These are phyloP conservation scores for Pygoscelis antarcticus DNA, from an alignment of 2,113 vertebrate genomes.

Conservation along the genomic window DNA sequence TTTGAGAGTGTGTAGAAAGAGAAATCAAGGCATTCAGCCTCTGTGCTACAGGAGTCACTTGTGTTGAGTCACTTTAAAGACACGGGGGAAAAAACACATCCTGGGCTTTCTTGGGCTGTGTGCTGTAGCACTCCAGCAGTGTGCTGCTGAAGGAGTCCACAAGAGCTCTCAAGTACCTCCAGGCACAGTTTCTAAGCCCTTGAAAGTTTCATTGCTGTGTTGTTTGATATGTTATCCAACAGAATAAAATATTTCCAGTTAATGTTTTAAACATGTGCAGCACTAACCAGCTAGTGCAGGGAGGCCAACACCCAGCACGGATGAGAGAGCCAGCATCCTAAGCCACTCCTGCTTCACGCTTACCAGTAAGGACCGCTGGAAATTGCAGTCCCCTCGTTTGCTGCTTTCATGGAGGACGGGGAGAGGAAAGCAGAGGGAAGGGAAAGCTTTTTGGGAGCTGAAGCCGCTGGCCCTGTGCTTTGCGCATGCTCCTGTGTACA, in stretches of 20 bases:
- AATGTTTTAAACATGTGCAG: conserved; percentile 61
- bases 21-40: background rate
- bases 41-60: background rate
- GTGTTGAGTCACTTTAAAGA: background rate
- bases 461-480: background rate
- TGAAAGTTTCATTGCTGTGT: conserved; percentile 41
- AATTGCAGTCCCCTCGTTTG: background rate
- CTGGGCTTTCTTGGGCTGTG: background rate
- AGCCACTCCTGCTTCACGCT: background rate
- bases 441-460: background rate
- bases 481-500: accelerated
- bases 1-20: background rate
- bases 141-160: background rate
- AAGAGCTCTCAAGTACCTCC: conserved; percentile 5
- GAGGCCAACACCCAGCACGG: background rate
- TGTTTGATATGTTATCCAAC: conserved; percentile 63
- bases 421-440: background rate
- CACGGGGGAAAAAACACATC: background rate
- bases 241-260: conserved; percentile 61
- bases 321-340: background rate
- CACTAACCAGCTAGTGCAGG: background rate
- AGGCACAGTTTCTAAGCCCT: conserved; percentile 32
- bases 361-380: accelerated
- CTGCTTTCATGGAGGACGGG: background rate
- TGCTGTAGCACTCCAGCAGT: background rate